Evolutionary conservation across 1,140 invertebrate species (phyloP).

Genomic region (Panulirus ornatus): DNA sequence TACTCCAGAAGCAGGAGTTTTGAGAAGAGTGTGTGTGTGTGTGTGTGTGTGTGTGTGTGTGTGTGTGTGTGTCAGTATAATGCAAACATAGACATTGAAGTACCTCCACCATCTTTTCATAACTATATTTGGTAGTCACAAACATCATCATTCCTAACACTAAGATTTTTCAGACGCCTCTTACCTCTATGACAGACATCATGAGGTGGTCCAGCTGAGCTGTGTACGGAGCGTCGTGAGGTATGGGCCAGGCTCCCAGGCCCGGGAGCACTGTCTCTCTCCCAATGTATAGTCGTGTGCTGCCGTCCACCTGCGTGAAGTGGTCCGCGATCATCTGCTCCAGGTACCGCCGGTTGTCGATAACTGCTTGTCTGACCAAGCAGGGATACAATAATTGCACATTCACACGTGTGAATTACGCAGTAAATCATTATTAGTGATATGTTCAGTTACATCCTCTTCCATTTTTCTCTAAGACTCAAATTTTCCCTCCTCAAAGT

Average conservation of each 20-base stretch:
- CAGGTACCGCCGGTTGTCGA: slow-evolving; percentile 23
- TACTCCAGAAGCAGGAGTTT: no score
- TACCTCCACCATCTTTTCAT: no score
- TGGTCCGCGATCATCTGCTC: slow-evolving; percentile 35
- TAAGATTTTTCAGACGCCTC: no score
- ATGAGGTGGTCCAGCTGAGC: not conserved
- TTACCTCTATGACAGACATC: slow-evolving; percentile 5
- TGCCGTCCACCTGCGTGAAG: slow-evolving; percentile 10
- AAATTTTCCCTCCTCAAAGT: no score
- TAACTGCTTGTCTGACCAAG: not conserved
- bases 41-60: no score
- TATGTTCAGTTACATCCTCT: not conserved
- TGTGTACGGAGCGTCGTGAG: slow-evolving; percentile 28
- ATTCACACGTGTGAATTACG: not conserved
- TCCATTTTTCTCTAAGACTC: not conserved
- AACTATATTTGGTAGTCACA: no score
- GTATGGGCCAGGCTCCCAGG: slow-evolving; percentile 17
- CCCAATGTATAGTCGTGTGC: slow-evolving; percentile 16
- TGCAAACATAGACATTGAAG: no score
- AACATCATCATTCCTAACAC: no score
- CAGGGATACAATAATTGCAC: not conserved
- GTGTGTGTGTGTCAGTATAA: no score
- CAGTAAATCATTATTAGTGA: not conserved
- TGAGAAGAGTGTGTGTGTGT: no score
- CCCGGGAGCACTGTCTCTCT: not conserved